Evolutionary conservation across 2,797 vertebrate genomes (phyloP).

Genomic region (Peromyscus melanophrys): DNA sequence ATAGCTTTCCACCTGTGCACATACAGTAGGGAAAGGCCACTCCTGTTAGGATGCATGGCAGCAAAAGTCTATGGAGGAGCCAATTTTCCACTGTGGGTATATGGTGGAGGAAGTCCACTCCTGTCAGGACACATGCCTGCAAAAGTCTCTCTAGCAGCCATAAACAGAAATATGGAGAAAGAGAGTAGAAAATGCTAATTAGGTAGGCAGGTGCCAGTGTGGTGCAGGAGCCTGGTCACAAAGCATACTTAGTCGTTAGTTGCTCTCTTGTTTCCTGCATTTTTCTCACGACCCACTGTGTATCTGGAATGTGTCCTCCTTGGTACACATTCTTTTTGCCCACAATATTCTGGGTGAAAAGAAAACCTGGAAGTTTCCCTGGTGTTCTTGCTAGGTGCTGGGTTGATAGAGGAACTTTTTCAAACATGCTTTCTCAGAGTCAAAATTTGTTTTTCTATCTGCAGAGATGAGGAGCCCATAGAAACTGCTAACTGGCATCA

Average conservation of each 20-base stretch:
- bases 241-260: neutral
- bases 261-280: fast-evolving
- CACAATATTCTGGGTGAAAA: neutral
- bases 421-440: slow-evolving; percentile 19
- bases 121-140: neutral
- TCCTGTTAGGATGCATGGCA: neutral
- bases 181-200: no score
- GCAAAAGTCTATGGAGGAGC: neutral
- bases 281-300: neutral
- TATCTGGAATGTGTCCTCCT: neutral
- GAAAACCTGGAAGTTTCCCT: slow-evolving; percentile 30
- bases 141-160: neutral
- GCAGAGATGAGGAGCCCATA: neutral
- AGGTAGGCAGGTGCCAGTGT: neutral
- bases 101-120: neutral
- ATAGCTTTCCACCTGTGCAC: neutral
- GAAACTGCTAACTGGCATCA: slow-evolving; percentile 58
- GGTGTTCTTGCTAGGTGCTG: slow-evolving; percentile 3
- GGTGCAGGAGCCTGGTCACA: neutral
- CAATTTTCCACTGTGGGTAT: neutral
- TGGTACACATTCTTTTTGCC: neutral
- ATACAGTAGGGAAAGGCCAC: neutral
- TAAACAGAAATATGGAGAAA: neutral
- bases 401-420: neutral
- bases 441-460: slow-evolving; percentile 65